phyloP scores from a whole-genome alignment of 2,113 vertebrate species.

The Oceanites oceanicus region DNA sequence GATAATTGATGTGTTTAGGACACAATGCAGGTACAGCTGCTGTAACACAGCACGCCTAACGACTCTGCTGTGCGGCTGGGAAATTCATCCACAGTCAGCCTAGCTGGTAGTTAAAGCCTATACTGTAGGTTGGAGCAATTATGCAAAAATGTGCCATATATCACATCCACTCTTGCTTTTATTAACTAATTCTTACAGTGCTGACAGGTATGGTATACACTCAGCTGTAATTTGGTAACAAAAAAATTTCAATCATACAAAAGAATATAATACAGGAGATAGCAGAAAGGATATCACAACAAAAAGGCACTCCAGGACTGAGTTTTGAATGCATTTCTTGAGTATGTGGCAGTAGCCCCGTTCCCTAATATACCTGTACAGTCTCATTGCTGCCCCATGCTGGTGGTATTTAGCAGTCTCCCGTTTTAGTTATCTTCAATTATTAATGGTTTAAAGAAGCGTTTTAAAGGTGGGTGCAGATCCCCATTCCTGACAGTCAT shows the following conservation, averaged over 20 bases:
- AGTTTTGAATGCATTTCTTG: neutral
- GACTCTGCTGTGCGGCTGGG: neutral
- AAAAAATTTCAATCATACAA: neutral
- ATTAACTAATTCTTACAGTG: neutral
- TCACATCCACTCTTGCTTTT: neutral
- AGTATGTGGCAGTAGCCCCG: neutral
- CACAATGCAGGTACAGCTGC: neutral
- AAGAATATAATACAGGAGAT: neutral
- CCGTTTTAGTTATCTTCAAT: neutral
- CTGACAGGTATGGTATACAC: neutral
- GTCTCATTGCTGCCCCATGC: neutral
- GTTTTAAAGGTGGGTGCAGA: neutral
- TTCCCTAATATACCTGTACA: accelerated
- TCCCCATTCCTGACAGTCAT: neutral
- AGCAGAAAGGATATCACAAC: neutral
- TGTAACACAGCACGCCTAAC: neutral
- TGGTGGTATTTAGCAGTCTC: neutral
- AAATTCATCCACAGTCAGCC: neutral
- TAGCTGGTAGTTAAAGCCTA: neutral
- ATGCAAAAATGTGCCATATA: accelerated
- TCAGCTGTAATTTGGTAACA: neutral
- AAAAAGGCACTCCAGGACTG: neutral
- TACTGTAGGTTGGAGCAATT: neutral
- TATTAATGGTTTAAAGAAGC: neutral
- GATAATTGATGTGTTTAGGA: neutral